A percentile compares a stretch with the other conserved stretches of the same genome.
Conservation (phyloP, 2,888 invertebrate species). For the Thecocarcelia acutangulata region DNA sequence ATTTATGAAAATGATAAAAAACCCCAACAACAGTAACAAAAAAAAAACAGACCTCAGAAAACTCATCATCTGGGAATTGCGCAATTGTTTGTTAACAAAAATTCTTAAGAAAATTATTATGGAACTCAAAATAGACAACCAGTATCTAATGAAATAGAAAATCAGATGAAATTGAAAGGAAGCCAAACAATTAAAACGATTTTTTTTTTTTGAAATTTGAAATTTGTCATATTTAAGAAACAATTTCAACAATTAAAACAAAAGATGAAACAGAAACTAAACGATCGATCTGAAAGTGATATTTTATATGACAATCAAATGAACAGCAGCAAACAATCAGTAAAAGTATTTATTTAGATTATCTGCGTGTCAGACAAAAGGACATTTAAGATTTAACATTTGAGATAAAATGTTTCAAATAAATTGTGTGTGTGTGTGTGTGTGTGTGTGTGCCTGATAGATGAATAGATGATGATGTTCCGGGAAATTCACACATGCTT, state of each 20-base stretch:
- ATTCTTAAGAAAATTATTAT: slow-evolving; percentile 24
- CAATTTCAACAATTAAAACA: slow-evolving; percentile 34
- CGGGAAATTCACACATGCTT: slow-evolving; percentile 40
- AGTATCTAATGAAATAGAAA: slow-evolving; percentile 58
- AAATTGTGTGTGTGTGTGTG: too few relatives aligned
- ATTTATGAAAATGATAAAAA: slow-evolving; percentile 17
- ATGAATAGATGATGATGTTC: neutral
- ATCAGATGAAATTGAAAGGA: slow-evolving; percentile 44
- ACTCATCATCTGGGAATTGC: slow-evolving; percentile 55
- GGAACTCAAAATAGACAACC: slow-evolving; percentile 15
- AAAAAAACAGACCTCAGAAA: slow-evolving; percentile 17
- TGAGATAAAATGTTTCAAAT: slow-evolving; percentile 27
- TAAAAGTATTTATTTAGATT: slow-evolving; percentile 37
- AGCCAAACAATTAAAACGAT: slow-evolving; percentile 50
- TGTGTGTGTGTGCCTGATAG: too few relatives aligned
- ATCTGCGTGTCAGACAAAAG: slow-evolving; percentile 22
- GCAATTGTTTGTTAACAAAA: slow-evolving; percentile 49
- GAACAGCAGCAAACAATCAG: slow-evolving; percentile 39
- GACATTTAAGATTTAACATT: slow-evolving; percentile 43
- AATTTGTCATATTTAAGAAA: slow-evolving; percentile 49
- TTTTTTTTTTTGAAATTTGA: neutral
- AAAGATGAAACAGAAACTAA: slow-evolving; percentile 20
- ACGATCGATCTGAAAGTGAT: slow-evolving; percentile 55
- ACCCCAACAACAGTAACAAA: slow-evolving; percentile 11
- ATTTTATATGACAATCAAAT: slow-evolving; percentile 55